Base-by-base conservation (phyloP, 2,797 vertebrate genomes). In the Catharus ustulatus region DNA sequence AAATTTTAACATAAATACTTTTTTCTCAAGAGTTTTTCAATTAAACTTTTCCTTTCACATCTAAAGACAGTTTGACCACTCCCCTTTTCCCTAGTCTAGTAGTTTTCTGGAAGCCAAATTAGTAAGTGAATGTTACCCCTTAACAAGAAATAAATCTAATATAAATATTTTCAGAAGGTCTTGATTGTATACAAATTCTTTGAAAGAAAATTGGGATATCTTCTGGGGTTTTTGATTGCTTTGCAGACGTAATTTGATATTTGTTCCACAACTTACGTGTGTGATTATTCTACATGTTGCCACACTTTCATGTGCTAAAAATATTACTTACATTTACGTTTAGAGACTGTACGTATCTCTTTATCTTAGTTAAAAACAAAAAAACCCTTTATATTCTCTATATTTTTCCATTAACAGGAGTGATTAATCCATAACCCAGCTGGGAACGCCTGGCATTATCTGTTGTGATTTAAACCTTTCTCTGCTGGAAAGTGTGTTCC, bases 401-500 rank as follows among this genome's bases (percentile, higher is more conserved):
- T 40, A 22, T 19, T 63, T 78, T 49, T 14, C 38, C 6, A 42
- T 79, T 30, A 54, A 9, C 29, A 98, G 98, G 87, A 96, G 98
- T 1, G 98, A 98, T 86, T 97, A 98, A 98, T 98, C 98, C 79
- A 59, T 98, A 66, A 73, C 98, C 57, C 97, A 98, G 73, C 95
- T 99, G 79, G 98, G 98, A 12, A 93, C 98, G 1, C 90, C 97
- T 2, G 98, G 98, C 4, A 40, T 83, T 54, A 96, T 98, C 83
- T 98, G 97, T 66, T 67, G 98, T 8, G 98, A 98, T 2, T 97
- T 98, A 15, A 98, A 99, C 92, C 97, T 36, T 98, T 98, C 96
- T 98, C 98, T 95, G 97, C 96, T 1, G 98, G 98, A 84, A 99
- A 98, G 87, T 95, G 98, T 18, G 90, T 97, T 9, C 98, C 98